Evolutionary conservation across 2,113 vertebrate species (phyloP).

Genomic region (Bos javanicus): DNA sequence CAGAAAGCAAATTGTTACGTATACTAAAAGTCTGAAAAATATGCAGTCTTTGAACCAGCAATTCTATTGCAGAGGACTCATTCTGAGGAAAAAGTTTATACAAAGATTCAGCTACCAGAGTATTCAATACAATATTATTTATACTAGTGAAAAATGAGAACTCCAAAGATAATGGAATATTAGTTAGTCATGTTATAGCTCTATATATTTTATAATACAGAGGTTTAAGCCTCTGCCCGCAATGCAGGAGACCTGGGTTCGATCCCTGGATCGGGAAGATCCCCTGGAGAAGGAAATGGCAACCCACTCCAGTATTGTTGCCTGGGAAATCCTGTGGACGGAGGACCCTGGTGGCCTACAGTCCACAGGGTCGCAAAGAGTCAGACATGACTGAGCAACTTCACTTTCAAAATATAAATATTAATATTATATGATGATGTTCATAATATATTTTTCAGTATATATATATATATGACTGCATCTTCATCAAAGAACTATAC

Average conservation of each 20-base stretch:
- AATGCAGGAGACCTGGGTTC: too few species aligned
- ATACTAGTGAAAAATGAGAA: not conserved
- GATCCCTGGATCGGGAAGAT: fast-evolving
- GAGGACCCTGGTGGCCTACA: too few species aligned
- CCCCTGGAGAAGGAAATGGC: too few species aligned
- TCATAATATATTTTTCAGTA: not conserved
- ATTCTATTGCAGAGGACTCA: not conserved
- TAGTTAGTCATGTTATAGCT: not conserved
- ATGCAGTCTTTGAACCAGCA: not conserved
- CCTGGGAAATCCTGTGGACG: too few species aligned
- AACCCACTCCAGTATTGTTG: too few species aligned
- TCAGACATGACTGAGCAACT: too few species aligned
- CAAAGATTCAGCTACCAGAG: not conserved
- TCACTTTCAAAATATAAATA: not conserved
- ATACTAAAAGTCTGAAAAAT: not conserved
- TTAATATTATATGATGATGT: not conserved
- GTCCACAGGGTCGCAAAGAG: too few species aligned
- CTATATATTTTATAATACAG: not conserved
- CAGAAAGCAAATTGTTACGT: not conserved
- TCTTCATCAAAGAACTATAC: not conserved
- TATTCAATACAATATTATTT: not conserved
- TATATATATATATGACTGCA: not conserved
- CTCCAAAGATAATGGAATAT: not conserved
- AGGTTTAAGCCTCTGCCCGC: too few species aligned
- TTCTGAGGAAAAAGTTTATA: not conserved